Evolutionary conservation across 1,140 invertebrate genomes (phyloP).

Genomic region (Lordiphosa collinella): DNA sequence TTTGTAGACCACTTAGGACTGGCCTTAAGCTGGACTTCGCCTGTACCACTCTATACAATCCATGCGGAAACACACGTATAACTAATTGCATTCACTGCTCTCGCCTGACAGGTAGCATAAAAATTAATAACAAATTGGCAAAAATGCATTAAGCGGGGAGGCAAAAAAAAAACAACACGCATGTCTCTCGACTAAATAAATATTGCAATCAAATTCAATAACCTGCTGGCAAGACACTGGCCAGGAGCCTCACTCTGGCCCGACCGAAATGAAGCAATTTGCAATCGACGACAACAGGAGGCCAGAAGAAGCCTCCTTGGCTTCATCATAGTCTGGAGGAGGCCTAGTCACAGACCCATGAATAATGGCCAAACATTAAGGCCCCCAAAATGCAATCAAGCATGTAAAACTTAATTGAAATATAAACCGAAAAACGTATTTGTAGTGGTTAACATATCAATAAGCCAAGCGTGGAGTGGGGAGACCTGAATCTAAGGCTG

Average conservation of each 20-base stretch:
- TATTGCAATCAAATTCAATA: constrained; percentile 73
- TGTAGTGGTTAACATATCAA: constrained; percentile 69
- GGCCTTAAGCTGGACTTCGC: neutral
- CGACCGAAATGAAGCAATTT: constrained; percentile 65
- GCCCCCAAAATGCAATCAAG: constrained; percentile 70
- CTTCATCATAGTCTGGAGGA: neutral
- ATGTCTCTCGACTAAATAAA: constrained; percentile 53
- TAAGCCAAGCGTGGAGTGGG: constrained; percentile 12
- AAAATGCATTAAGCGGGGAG: constrained; percentile 39
- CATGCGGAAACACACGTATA: constrained; percentile 27
- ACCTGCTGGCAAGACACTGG: constrained; percentile 43
- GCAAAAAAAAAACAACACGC: constrained; percentile 13
- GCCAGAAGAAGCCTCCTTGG: constrained; percentile 6
- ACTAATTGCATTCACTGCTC: constrained; percentile 40
- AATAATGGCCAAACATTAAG: constrained; percentile 71
- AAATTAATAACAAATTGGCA: constrained; percentile 56
- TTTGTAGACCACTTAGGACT: too few relatives aligned
- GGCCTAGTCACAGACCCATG: constrained; percentile 51
- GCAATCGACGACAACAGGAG: constrained; percentile 24
- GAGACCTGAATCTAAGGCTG: constrained; percentile 1
- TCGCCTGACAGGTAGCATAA: constrained; percentile 10
- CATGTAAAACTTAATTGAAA: constrained; percentile 77
- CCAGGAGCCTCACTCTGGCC: constrained; percentile 10
- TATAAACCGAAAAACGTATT: constrained; percentile 66
- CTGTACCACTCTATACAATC: constrained; percentile 5